Evolutionary conservation across 2,113 vertebrate genomes (phyloP), one percentile per base, ranked within the genome.

Genomic region (Lampris incognitus): DNA sequence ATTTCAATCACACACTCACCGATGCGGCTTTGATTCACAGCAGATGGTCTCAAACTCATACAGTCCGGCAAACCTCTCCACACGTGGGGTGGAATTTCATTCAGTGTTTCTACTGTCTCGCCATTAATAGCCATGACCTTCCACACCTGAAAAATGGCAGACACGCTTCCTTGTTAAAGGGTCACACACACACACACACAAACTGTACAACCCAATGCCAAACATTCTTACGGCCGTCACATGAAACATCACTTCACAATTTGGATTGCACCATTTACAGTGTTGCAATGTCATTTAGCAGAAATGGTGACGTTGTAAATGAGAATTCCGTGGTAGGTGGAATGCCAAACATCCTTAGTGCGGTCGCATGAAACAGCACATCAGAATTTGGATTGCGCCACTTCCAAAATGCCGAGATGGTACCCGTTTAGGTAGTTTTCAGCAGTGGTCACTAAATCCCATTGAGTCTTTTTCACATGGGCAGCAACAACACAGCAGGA

Each of bases 31-130:
- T 79, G 86, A 82, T 91, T 88, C 24, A 91, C 70, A 39, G 88
- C 90, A 5, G 92, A 94, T 7, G 79, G 87, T 63, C 79, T 57
- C 2, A 94, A 88, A 52, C 62, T 89, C 83, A 94, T 81, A 79
- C 78, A 77, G 39, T 91, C 82, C 0, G 94, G 92, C 59, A 94
- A 84, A 61, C 86, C 88, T 44, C 59, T 92, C 90, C 89, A 94
- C 69, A 94, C 78, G 42, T 89, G 92, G 66, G 82, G 82, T 41
- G 92, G 93, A 48, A 94, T 78, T 54, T 85, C 88, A 59, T 92
- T 89, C 39, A 93, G 70, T 65, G 69, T 85, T 79, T 94, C 92
- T 74, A 82, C 78, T 1, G 58, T 46, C 50, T 81, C 89, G 49
- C 81, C 86, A 39, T 61, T 75, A 54, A 81, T 76, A 5, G 85